These are phyloP conservation scores for Eupithecia inturbata DNA, from an alignment of 2,888 invertebrate species.

Conservation along the genomic window DNA sequence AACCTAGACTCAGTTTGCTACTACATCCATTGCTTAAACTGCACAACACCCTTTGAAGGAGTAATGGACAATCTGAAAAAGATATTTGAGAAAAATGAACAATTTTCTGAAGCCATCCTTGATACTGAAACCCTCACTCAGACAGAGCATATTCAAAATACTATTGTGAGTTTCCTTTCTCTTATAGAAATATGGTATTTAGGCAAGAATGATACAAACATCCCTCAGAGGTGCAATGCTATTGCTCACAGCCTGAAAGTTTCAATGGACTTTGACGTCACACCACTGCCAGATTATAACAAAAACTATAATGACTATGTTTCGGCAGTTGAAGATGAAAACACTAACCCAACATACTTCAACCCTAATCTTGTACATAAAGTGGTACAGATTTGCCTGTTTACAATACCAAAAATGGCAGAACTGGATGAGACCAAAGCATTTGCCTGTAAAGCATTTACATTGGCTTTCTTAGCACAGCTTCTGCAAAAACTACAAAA, in stretches of 20 bases:
- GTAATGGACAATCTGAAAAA: conserved; percentile 94
- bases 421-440: conserved; percentile 90
- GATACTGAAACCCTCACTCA: conserved; percentile 74
- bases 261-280: conserved; percentile 84
- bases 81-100: conserved; percentile 87
- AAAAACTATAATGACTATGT: conserved; percentile 80
- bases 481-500: conserved; percentile 83
- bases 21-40: conserved; percentile 93
- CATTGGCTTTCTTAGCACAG: conserved; percentile 92
- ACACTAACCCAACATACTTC: conserved; percentile 82
- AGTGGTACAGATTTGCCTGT: conserved; percentile 91
- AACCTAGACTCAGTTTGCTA: conserved; percentile 95
- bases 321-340: conserved; percentile 79
- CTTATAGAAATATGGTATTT: conserved; percentile 86
- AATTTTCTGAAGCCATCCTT: conserved; percentile 83
- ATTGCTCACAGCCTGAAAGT: conserved; percentile 89
- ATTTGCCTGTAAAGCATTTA: conserved; percentile 92
- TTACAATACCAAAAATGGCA: conserved; percentile 91
- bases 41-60: conserved; percentile 93
- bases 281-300: conserved; percentile 79
- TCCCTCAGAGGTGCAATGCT: conserved; percentile 87
- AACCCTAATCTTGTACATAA: conserved; percentile 90
- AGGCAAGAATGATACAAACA: conserved; percentile 85
- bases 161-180: conserved; percentile 80
- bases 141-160: conserved; percentile 78